phyloP scores from a whole-genome alignment of 92 coral and sea anemone genomes.

The Virgularia gustaviana region DNA sequence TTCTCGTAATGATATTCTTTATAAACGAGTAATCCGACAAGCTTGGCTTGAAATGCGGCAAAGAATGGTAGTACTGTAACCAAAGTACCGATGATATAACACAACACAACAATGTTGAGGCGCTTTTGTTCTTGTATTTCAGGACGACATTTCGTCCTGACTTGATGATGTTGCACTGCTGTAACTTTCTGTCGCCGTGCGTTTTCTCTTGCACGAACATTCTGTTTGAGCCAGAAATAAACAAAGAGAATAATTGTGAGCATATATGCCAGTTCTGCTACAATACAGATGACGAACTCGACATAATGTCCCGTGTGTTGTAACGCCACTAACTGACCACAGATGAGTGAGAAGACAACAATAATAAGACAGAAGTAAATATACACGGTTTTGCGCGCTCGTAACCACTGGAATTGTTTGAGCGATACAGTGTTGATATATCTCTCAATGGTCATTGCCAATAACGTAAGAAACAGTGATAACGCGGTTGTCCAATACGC shows the following conservation, averaged over 20 bases:
- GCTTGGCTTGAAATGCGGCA: conserved; percentile 32
- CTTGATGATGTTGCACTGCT: background rate
- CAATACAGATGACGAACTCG: conserved; percentile 22
- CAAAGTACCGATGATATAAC: conserved; percentile 22
- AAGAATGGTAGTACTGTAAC: conserved; percentile 31
- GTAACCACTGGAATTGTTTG: conserved; percentile 23
- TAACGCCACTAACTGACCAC: conserved; percentile 30
- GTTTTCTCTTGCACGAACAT: conserved; percentile 1
- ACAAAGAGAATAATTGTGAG: conserved; percentile 19
- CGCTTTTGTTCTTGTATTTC: conserved; percentile 4
- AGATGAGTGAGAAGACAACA: conserved; percentile 34
- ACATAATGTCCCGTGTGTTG: conserved; percentile 23
- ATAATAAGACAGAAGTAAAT: conserved; percentile 28
- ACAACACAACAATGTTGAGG: conserved; percentile 22
- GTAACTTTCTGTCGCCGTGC: background rate
- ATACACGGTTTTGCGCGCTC: conserved; percentile 28
- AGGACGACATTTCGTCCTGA: too few relatives aligned
- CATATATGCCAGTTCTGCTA: conserved; percentile 25
- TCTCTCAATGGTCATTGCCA: conserved; percentile 33
- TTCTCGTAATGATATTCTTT: background rate
- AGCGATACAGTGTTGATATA: conserved; percentile 13
- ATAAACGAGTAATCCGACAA: conserved; percentile 10
- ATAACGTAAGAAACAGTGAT: conserved; percentile 13
- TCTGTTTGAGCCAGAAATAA: conserved; percentile 21
- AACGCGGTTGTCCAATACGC: conserved; percentile 39